Percentiles rank a stretch among this genome's conserved stretches.
These are phyloP conservation scores for Saxicola maurus DNA, from an alignment of 2,797 vertebrate genomes.

Conservation along the genomic window DNA sequence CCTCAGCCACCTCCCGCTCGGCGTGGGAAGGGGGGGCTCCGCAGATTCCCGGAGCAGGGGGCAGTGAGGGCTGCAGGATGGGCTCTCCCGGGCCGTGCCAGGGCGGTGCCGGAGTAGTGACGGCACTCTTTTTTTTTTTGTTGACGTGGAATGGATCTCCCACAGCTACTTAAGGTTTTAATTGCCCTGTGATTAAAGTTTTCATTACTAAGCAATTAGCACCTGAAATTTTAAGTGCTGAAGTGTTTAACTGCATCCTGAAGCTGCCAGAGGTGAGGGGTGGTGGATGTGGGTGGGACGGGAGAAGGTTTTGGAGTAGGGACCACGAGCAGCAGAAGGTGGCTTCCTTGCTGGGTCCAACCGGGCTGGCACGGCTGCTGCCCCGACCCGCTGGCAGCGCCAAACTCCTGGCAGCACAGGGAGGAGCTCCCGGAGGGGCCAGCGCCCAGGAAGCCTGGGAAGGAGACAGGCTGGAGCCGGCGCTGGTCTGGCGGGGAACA, in stretches of 20 bases:
- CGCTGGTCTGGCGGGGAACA: neutral
- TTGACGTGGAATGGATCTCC: conserved; percentile 61
- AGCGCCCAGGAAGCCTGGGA: conserved; percentile 1
- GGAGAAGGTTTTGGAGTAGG: neutral
- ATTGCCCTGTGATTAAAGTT: conserved; percentile 66
- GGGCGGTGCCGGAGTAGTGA: neutral
- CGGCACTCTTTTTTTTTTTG: neutral
- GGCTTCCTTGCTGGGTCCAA: neutral
- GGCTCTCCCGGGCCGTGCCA: accelerated
- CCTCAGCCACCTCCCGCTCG: neutral
- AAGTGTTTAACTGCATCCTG: conserved; percentile 59
- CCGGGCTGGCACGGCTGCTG: neutral
- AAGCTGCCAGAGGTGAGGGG: conserved; percentile 48
- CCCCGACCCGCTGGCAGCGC: neutral
- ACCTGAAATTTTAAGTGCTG: conserved; percentile 64
- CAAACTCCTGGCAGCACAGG: neutral
- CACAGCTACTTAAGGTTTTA: conserved; percentile 63
- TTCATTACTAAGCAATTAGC: conserved; percentile 68
- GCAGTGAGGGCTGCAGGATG: neutral
- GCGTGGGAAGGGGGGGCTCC: neutral
- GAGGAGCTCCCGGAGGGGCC: neutral
- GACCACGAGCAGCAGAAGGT: neutral
- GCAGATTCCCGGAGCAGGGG: neutral
- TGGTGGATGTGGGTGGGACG: conserved; percentile 26
- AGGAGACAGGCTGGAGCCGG: conserved; percentile 36